phyloP scores from a whole-genome alignment of 2,888 invertebrate genomes.

The Eremobia ochroleuca region DNA sequence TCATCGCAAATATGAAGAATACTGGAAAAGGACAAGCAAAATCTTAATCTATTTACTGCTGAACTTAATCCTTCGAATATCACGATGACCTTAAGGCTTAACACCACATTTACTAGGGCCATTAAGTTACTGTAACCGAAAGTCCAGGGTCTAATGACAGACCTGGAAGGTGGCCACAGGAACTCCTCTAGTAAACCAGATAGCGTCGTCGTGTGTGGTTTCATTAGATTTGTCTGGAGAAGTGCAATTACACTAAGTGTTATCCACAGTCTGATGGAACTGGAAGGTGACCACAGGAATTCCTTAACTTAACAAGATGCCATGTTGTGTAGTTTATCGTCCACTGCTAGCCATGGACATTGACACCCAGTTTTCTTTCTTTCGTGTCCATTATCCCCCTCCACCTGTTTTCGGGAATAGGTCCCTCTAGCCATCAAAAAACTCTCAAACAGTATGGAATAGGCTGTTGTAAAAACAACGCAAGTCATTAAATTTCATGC shows the following conservation, averaged over 20 bases:
- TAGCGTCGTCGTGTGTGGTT: not conserved
- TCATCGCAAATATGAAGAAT: conserved; percentile 48
- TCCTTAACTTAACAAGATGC: not conserved
- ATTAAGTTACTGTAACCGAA: not conserved
- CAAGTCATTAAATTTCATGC: not conserved
- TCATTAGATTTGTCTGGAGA: not conserved
- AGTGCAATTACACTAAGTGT: not conserved
- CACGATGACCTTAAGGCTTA: not conserved
- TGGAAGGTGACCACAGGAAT: not conserved
- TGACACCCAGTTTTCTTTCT: not conserved
- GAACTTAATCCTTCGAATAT: not conserved
- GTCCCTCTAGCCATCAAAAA: not conserved
- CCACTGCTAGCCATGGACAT: not conserved
- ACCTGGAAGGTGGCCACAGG: not conserved
- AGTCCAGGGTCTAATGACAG: not conserved
- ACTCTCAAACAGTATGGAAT: not conserved
- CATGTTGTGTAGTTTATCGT: not conserved
- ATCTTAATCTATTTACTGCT: not conserved
- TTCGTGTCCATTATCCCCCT: not conserved
- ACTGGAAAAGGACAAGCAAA: conserved; percentile 49
- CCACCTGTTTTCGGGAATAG: not conserved
- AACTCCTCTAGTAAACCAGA: not conserved
- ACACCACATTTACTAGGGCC: not conserved
- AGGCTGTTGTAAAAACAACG: not conserved
- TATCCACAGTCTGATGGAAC: not conserved